Evolutionary conservation across 2,888 invertebrate species (phyloP).

Genomic region (Himalopsyche japonica): DNA sequence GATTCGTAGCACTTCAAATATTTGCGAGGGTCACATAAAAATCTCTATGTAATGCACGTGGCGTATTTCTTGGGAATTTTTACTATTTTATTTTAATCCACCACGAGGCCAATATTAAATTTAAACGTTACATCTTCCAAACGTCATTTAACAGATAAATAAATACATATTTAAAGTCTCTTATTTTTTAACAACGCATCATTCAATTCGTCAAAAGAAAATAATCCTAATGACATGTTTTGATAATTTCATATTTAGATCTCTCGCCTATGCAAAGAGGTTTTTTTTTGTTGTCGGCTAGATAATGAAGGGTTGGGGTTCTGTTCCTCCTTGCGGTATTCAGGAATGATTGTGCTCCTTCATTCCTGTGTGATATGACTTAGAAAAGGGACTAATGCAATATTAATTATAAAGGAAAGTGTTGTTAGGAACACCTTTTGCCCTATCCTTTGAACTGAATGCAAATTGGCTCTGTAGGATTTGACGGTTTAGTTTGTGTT

Average conservation of each 20-base stretch:
- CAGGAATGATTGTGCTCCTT: conserved; percentile 11
- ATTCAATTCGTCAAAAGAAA: conserved; percentile 13
- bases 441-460: conserved; percentile 27
- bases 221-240: conserved; percentile 31
- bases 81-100: neutral
- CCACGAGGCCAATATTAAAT: neutral
- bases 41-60: no score
- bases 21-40: no score
- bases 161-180: neutral
- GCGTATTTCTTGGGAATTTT: neutral
- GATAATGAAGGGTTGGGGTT: conserved; percentile 12
- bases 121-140: neutral
- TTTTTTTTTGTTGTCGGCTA: conserved; percentile 8
- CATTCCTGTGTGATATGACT: neutral
- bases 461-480: conserved; percentile 28
- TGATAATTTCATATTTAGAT: conserved; percentile 30
- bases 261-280: conserved; percentile 18
- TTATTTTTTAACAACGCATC: neutral
- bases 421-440: conserved; percentile 26
- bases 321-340: conserved; percentile 31
- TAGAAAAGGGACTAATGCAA: conserved; percentile 24
- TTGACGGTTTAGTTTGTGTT: neutral
- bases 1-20: no score
- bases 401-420: conserved; percentile 36
- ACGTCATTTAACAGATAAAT: neutral